A percentile compares a stretch with the other conserved stretches of the same genome.
Conservation (phyloP, 2,888 invertebrate species). For the Drosophila rubida region DNA sequence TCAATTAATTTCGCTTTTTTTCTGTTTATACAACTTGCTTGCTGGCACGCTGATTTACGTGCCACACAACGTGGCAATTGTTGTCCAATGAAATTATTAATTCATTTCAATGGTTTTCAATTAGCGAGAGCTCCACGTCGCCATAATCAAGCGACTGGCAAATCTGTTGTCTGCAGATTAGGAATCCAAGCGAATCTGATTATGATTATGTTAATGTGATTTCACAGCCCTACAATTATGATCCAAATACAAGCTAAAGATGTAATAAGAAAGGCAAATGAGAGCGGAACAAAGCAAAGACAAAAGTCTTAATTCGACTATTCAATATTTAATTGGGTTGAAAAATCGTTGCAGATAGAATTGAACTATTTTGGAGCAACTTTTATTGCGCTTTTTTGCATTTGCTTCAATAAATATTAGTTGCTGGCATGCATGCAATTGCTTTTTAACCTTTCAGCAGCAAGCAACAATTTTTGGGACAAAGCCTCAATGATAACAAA, state of each 20-base stretch:
- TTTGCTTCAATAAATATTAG: background rate
- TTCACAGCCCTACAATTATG: no score
- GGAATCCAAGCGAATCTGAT: no score
- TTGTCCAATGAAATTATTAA: constrained; percentile 25
- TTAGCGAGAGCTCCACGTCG: background rate
- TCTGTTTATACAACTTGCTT: constrained; percentile 20
- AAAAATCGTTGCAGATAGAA: no score
- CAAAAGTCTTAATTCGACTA: background rate
- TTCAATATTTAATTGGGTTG: no score
- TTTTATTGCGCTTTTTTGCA: no score
- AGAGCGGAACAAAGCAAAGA: background rate
- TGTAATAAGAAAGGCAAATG: background rate
- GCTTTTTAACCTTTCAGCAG: background rate
- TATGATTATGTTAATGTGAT: no score
- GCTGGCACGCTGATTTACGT: constrained; percentile 27
- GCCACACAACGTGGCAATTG: constrained; percentile 15
- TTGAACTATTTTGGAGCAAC: no score
- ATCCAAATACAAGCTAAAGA: no score
- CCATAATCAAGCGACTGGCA: background rate
- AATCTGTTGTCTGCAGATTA: background rate
- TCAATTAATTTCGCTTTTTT: constrained; percentile 58
- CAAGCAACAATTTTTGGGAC: background rate
- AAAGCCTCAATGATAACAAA: background rate
- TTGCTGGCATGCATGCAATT: background rate
- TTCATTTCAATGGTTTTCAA: constrained; percentile 19